These are phyloP conservation scores for Luffia ferchaultella DNA, from an alignment of 2,888 invertebrate genomes.

Conservation along the genomic window DNA sequence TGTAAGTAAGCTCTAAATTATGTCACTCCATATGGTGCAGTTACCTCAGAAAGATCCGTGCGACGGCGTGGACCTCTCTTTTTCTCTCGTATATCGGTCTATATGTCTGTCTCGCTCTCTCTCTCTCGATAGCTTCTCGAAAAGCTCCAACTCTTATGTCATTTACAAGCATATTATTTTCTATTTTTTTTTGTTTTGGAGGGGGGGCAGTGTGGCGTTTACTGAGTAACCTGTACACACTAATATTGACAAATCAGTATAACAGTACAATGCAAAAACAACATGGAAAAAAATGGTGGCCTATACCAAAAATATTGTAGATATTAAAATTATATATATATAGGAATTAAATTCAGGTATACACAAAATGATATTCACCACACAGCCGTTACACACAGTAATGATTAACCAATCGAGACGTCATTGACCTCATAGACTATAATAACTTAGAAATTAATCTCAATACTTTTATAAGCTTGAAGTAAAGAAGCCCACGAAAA, in stretches of 20 bases:
- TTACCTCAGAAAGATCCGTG: not conserved
- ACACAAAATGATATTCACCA: conserved; percentile 30
- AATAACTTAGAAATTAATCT: conserved; percentile 12
- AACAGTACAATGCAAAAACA: conserved; percentile 27
- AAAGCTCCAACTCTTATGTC: not conserved
- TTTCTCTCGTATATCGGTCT: not conserved
- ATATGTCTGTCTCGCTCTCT: not conserved
- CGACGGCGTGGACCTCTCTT: not conserved
- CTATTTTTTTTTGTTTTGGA: not conserved
- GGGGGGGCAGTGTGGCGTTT: conserved; percentile 3
- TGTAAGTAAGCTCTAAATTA: not conserved
- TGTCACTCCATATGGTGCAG: not conserved
- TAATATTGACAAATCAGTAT: too few species aligned
- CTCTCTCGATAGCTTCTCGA: not conserved
- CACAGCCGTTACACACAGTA: conserved; percentile 31
- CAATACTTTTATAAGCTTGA: conserved; percentile 3
- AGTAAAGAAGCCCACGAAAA: conserved; percentile 7
- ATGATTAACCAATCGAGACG: conserved; percentile 17
- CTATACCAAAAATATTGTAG: too few species aligned
- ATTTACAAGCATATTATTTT: not conserved
- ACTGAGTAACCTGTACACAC: conserved; percentile 8
- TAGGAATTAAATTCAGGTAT: too few species aligned
- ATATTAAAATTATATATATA: too few species aligned
- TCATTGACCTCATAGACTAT: conserved; percentile 11
- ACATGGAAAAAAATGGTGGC: conserved; percentile 18